A percentile compares a stretch with the other conserved stretches of the same genome.
These are phyloP conservation scores for Ophioderma brevispina DNA, from an alignment of 35 echinoderm and acorn worm genomes.

Conservation along the genomic window DNA sequence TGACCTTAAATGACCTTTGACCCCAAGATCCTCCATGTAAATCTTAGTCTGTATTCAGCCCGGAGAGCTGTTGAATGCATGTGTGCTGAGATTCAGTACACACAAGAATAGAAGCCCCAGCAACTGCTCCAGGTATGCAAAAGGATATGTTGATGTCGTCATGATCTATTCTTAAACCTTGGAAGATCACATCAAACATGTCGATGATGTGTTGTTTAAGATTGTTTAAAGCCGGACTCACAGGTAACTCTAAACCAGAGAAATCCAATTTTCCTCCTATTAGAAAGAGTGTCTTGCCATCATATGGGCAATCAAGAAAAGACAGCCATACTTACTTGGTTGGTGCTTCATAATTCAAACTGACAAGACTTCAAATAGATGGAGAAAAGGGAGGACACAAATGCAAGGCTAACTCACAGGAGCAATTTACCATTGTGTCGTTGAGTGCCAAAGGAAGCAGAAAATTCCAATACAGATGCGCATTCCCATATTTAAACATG, in stretches of 20 bases:
- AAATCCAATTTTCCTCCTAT: conserved; percentile 2
- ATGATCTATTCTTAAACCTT: conserved; percentile 12
- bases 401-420: neutral
- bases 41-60: no score
- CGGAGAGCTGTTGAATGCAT: no score
- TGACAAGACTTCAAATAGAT: conserved; percentile 21
- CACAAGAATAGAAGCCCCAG: no score
- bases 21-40: no score
- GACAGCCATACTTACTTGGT: conserved; percentile 24
- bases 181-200: conserved; percentile 41
- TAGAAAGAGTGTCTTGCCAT: conserved; percentile 50
- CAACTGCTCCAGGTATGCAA: neutral
- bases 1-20: no score
- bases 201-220: neutral
- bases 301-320: conserved; percentile 44
- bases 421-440: neutral
- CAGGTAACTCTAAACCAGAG: neutral
- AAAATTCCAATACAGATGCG: conserved; percentile 8
- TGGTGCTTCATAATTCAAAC: neutral
- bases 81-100: no score
- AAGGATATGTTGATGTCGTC: conserved; percentile 69
- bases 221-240: conserved; percentile 42
- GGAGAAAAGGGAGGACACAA: neutral
- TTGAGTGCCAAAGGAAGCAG: neutral
- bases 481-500: conserved; percentile 11